Evolutionary conservation across 1,140 invertebrate species (phyloP).

Genomic region (Papilio aristodemus): DNA sequence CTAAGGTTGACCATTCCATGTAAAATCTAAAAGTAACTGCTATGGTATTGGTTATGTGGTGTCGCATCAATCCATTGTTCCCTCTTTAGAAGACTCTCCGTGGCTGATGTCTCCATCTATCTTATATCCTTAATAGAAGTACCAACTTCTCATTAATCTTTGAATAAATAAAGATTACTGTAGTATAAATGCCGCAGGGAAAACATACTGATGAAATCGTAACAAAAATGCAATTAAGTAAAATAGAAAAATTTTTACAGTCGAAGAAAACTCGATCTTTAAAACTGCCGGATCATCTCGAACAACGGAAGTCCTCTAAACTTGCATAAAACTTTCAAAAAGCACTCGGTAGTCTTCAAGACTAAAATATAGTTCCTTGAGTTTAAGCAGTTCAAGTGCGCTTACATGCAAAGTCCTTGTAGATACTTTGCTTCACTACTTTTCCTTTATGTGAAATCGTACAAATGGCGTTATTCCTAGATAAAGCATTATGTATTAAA

Average conservation of each 20-base stretch:
- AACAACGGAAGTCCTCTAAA: conserved; percentile 11
- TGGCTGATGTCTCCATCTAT: too few relatives aligned
- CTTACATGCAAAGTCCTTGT: conserved; percentile 31
- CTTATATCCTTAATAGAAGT: too few relatives aligned
- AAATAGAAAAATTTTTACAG: conserved; percentile 4
- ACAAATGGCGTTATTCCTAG: not conserved
- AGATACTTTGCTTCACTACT: conserved; percentile 11
- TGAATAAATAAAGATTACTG: not conserved
- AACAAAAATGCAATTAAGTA: not conserved
- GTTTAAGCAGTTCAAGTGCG: conserved; percentile 26
- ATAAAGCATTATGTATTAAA: not conserved
- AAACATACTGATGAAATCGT: not conserved
- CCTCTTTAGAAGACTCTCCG: too few relatives aligned
- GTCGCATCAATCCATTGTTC: too few relatives aligned
- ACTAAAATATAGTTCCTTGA: conserved; percentile 25
- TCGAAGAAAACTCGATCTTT: conserved; percentile 1
- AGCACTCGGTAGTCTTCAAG: conserved; percentile 17
- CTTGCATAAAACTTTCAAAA: conserved; percentile 30
- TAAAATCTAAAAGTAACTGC: too few relatives aligned
- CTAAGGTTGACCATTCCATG: too few relatives aligned
- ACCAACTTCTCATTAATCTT: not conserved
- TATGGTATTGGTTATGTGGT: too few relatives aligned
- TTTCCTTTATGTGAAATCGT: not conserved
- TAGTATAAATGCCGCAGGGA: not conserved
- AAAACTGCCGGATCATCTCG: conserved; percentile 13